Conservation (phyloP, 2,888 invertebrate genomes). For the Onchidella celtica region DNA sequence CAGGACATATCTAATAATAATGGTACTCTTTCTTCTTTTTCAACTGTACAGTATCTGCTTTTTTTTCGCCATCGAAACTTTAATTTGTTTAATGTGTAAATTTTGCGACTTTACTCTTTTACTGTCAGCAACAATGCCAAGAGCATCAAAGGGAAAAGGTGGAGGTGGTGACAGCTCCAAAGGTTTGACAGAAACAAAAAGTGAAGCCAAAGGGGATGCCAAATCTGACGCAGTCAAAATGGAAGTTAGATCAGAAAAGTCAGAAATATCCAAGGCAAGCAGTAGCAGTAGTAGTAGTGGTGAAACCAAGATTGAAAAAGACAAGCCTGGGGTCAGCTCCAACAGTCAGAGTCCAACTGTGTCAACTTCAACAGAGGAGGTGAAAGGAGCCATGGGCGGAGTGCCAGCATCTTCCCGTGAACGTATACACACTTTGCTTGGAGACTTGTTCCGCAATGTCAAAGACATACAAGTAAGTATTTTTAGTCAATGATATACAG, state of each 20-base stretch:
- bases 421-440: conserved; percentile 87
- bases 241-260: conserved; percentile 25
- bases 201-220: background rate
- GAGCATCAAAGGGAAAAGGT: conserved; percentile 42
- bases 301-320: conserved; percentile 31
- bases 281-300: background rate
- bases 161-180: background rate
- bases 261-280: conserved; percentile 1
- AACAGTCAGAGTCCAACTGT: conserved; percentile 38
- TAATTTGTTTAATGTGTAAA: no score
- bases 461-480: conserved; percentile 87
- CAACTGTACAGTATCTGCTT: no score
- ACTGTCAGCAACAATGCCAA: conserved; percentile 39
- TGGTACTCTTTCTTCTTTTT: no score
- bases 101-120: no score
- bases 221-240: conserved; percentile 31
- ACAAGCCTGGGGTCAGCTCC: background rate
- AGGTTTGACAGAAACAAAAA: conserved; percentile 5
- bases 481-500: no score
- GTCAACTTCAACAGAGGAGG: conserved; percentile 40
- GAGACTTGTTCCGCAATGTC: conserved; percentile 88
- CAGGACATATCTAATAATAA: no score
- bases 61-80: no score
- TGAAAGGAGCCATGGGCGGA: conserved; percentile 30
- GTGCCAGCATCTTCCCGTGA: conserved; percentile 37